Evolutionary conservation across 2,113 vertebrate genomes (phyloP).

Genomic region (Cochlearius cochlearius): DNA sequence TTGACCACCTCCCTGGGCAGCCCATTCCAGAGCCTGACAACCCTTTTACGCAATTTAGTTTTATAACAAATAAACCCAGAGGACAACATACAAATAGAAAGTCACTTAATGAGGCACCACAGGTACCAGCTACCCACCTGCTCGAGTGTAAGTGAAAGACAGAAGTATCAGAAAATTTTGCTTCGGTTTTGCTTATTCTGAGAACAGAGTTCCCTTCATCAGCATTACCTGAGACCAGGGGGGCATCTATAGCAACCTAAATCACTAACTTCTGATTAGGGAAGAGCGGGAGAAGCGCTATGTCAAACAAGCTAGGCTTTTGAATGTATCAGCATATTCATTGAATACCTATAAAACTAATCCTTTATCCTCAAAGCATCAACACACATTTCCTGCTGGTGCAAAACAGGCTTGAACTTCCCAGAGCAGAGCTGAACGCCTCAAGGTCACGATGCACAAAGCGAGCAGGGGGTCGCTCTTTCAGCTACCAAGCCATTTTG

Average conservation of each 20-base stretch:
- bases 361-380: slow-evolving; percentile 20
- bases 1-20: too few species aligned
- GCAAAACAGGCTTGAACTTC: slow-evolving; percentile 38
- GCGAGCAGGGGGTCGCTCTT: background rate
- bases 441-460: background rate
- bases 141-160: background rate
- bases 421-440: background rate
- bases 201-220: background rate
- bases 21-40: too few species aligned
- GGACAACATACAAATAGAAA: background rate
- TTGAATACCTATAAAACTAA: background rate
- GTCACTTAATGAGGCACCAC: background rate
- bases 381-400: background rate
- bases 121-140: background rate
- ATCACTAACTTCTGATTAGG: background rate
- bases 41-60: background rate
- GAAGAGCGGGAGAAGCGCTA: background rate
- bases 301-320: background rate
- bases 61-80: background rate
- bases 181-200: background rate
- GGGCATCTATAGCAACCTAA: background rate
- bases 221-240: background rate
- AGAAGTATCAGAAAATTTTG: background rate
- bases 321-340: rapidly evolving
- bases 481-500: background rate